phyloP scores from a whole-genome alignment of 2,797 vertebrate genomes.

The Podarcis lilfordi region DNA sequence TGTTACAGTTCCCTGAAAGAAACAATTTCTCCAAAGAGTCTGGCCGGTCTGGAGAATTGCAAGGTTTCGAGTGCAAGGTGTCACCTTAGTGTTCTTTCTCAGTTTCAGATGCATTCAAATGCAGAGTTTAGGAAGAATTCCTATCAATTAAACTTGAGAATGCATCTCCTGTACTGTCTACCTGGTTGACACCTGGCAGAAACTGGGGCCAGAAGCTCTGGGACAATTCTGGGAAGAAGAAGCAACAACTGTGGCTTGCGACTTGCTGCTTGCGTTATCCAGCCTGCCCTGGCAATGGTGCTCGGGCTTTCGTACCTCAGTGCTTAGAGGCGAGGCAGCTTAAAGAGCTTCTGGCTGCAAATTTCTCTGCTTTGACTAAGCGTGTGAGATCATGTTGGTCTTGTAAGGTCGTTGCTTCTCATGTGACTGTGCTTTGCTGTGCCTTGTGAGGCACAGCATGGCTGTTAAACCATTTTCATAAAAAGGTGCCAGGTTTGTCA shows the following conservation, averaged over 20 bases:
- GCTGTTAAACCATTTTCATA: background rate
- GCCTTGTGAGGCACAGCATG: background rate
- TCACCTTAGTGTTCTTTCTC: background rate
- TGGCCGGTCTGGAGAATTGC: background rate
- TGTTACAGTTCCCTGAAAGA: background rate
- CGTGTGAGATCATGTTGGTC: slow-evolving; percentile 34
- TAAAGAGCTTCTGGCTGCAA: slow-evolving; percentile 43
- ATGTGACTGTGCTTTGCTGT: slow-evolving; percentile 32
- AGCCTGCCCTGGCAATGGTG: background rate
- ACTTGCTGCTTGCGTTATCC: background rate
- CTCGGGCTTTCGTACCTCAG: accelerated
- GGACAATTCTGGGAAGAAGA: background rate
- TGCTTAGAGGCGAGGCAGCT: slow-evolving; percentile 15
- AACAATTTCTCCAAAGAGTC: background rate
- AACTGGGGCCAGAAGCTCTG: background rate
- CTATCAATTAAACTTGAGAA: background rate
- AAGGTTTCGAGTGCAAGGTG: background rate
- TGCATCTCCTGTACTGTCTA: background rate
- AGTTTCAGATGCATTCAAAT: no score
- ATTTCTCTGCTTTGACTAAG: slow-evolving; percentile 47
- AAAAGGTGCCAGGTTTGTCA: background rate
- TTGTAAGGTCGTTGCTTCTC: background rate
- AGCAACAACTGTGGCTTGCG: background rate
- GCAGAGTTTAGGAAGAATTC: background rate
- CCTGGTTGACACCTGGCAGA: no score